Base-by-base conservation (phyloP, 2,888 invertebrate genomes). In the Callyntrura guangdongensis region DNA sequence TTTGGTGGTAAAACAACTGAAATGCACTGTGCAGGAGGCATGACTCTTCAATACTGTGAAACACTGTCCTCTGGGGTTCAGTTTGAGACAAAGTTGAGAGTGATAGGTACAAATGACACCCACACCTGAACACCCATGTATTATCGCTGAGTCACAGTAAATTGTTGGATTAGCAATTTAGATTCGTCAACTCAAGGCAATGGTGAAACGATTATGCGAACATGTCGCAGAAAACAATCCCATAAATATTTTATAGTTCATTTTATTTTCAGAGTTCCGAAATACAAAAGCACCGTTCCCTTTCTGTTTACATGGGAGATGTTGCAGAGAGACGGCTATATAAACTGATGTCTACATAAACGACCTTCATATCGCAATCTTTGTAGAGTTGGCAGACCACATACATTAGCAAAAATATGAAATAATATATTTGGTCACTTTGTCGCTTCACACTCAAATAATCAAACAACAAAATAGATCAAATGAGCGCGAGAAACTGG, bases 141-240 rank as follows among this genome's bases (percentile, higher is more conserved):
- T 36, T 4, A 2, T 36, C 36, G 6, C 3, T 4, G 6, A 36
- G 36, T 36, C 36, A 36, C 36, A 36, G 6, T 2, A 36, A 36
- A 72, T 14, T 36, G 45, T 17, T 45, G 1, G 6, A 72, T 72
- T 72, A 14, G 22, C 72, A 72, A 47, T 72, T 36, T 72, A 72
- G 36, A 72, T 72, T 72, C 14, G n/a, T 0, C 36, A 6, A 14
- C 20, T 72, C 47, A 72, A 72, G 47, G 47, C 72, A 72, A 64
- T 36, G 6, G 64, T 8, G 17, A 25, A 72, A n/a, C n/a, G n/a
- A 64, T 64, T 64, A 64, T 64, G 64, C 14, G 59, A 59, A 59
- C 14, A 59, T 59, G 59, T 59, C 59, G 59, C 17, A n/a, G 59
- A n/a, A 59, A 17, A 59, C 59, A 59, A 59, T n/a, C 6, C n/a